Percentiles rank a stretch among this genome's conserved stretches.
Conservation (phyloP, 1,140 invertebrate species). For the Parapsyche elsis region DNA sequence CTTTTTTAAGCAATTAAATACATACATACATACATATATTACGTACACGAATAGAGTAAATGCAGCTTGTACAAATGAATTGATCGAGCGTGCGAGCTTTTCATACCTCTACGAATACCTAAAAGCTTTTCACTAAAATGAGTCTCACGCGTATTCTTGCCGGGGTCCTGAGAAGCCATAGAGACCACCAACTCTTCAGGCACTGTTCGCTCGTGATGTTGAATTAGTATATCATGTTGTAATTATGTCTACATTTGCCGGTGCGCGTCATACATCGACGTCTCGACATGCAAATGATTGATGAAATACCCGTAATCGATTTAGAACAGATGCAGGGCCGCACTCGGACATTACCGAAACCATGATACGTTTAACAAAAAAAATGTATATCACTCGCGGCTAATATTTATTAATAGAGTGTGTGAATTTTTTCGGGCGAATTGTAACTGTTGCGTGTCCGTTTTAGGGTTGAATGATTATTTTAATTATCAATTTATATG, state of each 20-base stretch:
- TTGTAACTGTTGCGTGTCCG: no score
- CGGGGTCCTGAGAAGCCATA: not conserved
- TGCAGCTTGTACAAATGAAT: no score
- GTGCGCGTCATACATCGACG: constrained; percentile 51
- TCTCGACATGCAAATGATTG: constrained; percentile 49
- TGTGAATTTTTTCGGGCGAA: no score
- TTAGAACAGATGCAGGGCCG: constrained; percentile 47
- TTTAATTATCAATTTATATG: no score
- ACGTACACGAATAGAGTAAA: no score
- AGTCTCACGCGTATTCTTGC: no score
- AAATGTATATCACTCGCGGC: not conserved
- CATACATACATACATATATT: no score
- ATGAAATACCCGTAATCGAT: constrained; percentile 52
- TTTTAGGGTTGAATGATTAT: no score
- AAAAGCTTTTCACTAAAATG: not conserved
- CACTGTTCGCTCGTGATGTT: constrained; percentile 43
- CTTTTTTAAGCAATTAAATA: no score
- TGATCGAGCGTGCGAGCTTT: not conserved
- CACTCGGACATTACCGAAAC: not conserved
- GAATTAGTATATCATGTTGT: constrained; percentile 55
- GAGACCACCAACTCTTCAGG: constrained; percentile 39
- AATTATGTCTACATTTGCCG: constrained; percentile 55
- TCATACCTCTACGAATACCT: not conserved
- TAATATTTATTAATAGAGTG: no score
- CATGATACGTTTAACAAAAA: not conserved